Conservation (phyloP, 2,888 invertebrate species). For the Taenaris catops region DNA sequence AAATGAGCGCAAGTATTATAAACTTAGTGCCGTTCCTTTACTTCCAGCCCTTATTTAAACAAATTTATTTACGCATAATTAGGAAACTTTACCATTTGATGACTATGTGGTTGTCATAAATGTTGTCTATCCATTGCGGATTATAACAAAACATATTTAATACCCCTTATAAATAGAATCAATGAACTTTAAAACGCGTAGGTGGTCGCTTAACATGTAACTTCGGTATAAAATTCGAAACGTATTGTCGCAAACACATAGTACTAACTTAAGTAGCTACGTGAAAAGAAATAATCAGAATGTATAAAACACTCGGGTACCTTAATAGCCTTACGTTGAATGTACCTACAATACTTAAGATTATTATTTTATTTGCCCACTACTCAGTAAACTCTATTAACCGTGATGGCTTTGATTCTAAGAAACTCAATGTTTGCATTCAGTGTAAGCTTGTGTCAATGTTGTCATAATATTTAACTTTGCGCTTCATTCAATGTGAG, state of each 20-base stretch:
- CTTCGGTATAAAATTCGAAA: conserved; percentile 38
- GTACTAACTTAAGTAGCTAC: conserved; percentile 42
- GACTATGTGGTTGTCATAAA: too few species aligned
- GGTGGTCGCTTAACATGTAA: conserved; percentile 22
- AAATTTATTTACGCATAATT: too few species aligned
- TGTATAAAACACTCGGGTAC: conserved; percentile 33
- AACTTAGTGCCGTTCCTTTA: too few species aligned
- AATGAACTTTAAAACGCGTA: conserved; percentile 18
- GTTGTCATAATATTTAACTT: conserved; percentile 65
- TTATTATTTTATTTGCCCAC: conserved; percentile 72
- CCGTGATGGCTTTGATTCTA: conserved; percentile 69
- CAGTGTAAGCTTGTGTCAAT: conserved; percentile 61
- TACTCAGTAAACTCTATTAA: conserved; percentile 71
- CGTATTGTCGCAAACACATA: conserved; percentile 42
- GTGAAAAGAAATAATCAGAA: conserved; percentile 51
- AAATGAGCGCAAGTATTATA: too few species aligned
- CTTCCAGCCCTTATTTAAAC: too few species aligned
- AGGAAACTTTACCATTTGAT: too few species aligned
- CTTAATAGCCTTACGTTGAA: conserved; percentile 34
- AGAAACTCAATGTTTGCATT: conserved; percentile 67
- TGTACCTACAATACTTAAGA: conserved; percentile 24
- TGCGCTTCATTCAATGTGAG: conserved; percentile 29
- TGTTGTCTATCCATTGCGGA: too few species aligned
- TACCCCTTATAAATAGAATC: too few species aligned
- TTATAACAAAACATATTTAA: too few species aligned